Evolutionary conservation across 2,888 invertebrate species (phyloP).

Genomic region (Apodemia zela): DNA sequence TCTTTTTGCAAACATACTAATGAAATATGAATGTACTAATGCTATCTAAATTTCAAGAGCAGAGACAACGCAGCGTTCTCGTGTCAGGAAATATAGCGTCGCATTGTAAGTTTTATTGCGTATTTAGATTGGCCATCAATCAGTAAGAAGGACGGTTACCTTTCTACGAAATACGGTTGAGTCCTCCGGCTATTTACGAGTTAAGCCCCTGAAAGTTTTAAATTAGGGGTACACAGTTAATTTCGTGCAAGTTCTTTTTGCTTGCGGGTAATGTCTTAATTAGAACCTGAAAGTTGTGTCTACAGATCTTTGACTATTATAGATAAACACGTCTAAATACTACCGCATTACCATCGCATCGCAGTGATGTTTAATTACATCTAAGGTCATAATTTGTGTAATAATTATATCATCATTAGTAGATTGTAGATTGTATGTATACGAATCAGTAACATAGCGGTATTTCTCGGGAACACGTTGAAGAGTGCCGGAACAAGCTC

Average conservation of each 20-base stretch:
- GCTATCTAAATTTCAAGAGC: not conserved
- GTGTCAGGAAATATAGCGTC: not conserved
- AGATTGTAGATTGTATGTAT: too few relatives aligned
- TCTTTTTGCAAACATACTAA: not conserved
- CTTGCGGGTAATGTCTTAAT: conserved; percentile 10
- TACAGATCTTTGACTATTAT: not conserved
- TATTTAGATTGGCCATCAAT: conserved; percentile 46
- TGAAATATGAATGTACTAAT: not conserved
- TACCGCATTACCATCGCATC: too few relatives aligned
- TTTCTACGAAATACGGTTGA: conserved; percentile 60
- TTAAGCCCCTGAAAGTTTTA: conserved; percentile 17
- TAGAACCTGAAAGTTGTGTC: not conserved
- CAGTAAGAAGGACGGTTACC: conserved; percentile 63
- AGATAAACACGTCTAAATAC: too few relatives aligned
- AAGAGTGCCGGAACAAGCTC: too few relatives aligned
- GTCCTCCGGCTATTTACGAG: conserved; percentile 48
- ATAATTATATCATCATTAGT: too few relatives aligned
- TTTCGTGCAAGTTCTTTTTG: conserved; percentile 2
- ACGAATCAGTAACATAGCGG: too few relatives aligned
- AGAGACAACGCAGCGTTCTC: not conserved
- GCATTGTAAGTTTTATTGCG: conserved; percentile 1
- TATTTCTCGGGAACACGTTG: too few relatives aligned
- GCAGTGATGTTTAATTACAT: too few relatives aligned
- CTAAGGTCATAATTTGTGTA: too few relatives aligned
- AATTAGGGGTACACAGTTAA: conserved; percentile 12